Evolutionary conservation across 2,797 vertebrate species (phyloP).

Genomic region (Hylomyscus alleni): DNA sequence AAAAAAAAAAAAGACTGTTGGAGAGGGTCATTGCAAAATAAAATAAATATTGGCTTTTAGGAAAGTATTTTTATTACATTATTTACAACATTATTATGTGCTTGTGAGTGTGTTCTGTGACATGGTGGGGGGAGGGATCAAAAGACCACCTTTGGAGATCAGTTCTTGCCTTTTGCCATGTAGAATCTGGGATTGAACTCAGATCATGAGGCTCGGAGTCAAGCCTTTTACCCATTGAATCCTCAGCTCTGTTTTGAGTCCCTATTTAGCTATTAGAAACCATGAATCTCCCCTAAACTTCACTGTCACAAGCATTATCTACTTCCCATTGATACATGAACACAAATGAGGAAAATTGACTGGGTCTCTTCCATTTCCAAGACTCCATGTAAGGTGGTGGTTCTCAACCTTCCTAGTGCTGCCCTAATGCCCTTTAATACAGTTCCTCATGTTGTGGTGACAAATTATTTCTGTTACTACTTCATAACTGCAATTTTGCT

Average conservation of each 20-base stretch:
- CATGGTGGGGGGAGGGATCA: not conserved
- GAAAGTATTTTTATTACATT: not conserved
- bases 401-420: not conserved
- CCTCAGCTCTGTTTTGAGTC: not conserved
- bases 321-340: not conserved
- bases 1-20: not conserved
- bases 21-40: not conserved
- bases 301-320: too few species aligned
- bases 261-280: not conserved
- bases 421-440: not conserved
- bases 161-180: not conserved
- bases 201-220: too few species aligned
- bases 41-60: not conserved
- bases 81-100: not conserved
- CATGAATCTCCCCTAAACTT: not conserved
- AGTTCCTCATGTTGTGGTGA: not conserved
- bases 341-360: not conserved
- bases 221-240: not conserved
- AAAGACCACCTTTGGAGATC: not conserved
- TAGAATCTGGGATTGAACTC: not conserved
- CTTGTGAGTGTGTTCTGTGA: not conserved
- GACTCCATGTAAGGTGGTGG: not conserved
- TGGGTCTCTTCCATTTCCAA: not conserved
- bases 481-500: not conserved
- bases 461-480: not conserved